These are phyloP conservation scores for Bryconaethiops microstoma DNA, from an alignment of 2,797 vertebrate species.

Conservation along the genomic window DNA sequence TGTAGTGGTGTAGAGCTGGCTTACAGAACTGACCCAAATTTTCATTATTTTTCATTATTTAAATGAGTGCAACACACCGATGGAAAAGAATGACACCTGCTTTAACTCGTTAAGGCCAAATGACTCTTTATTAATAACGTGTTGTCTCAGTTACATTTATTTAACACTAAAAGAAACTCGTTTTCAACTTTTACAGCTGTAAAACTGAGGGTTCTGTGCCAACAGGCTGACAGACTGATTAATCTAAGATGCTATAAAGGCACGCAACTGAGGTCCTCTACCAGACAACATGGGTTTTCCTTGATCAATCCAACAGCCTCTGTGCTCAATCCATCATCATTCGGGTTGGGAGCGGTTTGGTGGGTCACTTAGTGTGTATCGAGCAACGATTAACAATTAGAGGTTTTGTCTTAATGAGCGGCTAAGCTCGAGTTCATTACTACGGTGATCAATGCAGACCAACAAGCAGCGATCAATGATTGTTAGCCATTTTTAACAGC, in stretches of 20 bases:
- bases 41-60: too few relatives aligned
- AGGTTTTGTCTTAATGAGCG: slow-evolving; percentile 61
- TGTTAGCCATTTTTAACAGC: neutral
- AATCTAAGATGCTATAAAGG: neutral
- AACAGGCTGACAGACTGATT: neutral
- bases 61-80: too few relatives aligned
- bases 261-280: neutral
- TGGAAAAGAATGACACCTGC: too few relatives aligned
- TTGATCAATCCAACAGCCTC: slow-evolving; percentile 22
- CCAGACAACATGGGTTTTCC: neutral
- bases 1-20: too few relatives aligned
- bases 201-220: neutral
- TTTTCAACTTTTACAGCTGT: too few relatives aligned
- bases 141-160: too few relatives aligned
- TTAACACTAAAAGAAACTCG: too few relatives aligned
- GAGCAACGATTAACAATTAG: slow-evolving; percentile 69
- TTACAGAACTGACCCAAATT: too few relatives aligned
- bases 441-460: slow-evolving; percentile 66
- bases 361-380: slow-evolving; percentile 16
- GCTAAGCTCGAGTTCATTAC: slow-evolving; percentile 72
- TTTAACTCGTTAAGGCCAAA: too few relatives aligned
- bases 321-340: slow-evolving; percentile 4
- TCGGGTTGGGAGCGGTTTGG: neutral
- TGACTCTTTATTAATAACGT: too few relatives aligned
- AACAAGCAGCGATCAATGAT: slow-evolving; percentile 62